phyloP scores from a whole-genome alignment of 53 echinoderm and acorn worm genomes.

The Actinopyga echinites region DNA sequence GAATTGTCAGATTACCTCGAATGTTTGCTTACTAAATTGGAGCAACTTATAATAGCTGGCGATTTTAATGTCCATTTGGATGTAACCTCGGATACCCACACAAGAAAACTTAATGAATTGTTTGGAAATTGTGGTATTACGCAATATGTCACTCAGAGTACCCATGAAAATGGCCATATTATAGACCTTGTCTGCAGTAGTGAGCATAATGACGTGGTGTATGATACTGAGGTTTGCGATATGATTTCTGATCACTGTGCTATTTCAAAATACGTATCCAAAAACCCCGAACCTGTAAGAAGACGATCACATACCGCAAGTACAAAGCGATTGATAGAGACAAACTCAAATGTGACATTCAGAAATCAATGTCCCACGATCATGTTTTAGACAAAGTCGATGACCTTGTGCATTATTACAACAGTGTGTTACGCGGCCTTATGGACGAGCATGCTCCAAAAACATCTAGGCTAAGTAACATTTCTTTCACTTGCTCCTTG shows the following conservation, averaged over 20 bases:
- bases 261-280: background rate
- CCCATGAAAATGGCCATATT: background rate
- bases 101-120: background rate
- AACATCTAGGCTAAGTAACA: background rate
- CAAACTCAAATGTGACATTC: background rate
- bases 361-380: background rate
- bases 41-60: background rate
- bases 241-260: background rate
- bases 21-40: background rate
- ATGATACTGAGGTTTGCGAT: background rate
- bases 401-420: background rate
- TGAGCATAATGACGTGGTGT: background rate
- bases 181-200: background rate
- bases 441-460: background rate
- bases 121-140: background rate
- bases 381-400: background rate
- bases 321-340: background rate
- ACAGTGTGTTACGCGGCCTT: background rate
- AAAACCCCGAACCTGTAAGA: background rate
- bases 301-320: background rate
- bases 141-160: background rate
- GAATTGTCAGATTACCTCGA: background rate
- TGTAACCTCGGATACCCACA: background rate
- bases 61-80: background rate
- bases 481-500: background rate